Base-by-base conservation (phyloP, 2,797 vertebrate genomes). In the Gymnothorax reevesii region DNA sequence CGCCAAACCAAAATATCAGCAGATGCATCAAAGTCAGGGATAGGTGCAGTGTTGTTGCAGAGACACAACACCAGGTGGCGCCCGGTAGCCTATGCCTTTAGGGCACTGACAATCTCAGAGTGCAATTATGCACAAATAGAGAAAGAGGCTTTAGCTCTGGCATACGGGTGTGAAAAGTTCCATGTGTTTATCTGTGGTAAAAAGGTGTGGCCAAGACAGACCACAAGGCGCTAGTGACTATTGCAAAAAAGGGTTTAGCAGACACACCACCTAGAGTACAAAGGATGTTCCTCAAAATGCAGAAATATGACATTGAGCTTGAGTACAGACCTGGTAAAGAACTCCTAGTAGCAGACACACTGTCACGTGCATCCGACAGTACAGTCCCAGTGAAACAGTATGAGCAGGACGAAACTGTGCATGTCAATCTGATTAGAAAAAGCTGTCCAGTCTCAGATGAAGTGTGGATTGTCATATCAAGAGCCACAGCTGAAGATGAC, bases 91-190 rank as follows among this genome's bases (percentile, higher is more conserved):
- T 86, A 71, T 83, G 85, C 80, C n/a, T 83, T 79, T 17, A 83
- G 79, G 59, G 85, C 85, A 59, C 15, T 83, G 33, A 84, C 66
- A 42, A 20, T n/a, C 9, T 17, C 64, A 8, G 66, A 87, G 25
- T 84, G 82, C 33, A 83, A 77, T 10, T 87, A 87, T 25, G 66
- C 54, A 2, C 82, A 87, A 20, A 87, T 86, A 3, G 85, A 86
- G n/a, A 86, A 86, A 86, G 79, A 86, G 62, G 79, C 85, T 6
- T 64, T 86, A 75, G 86, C 62, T n/a, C 80, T 83, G 22, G 49
- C 60, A 13, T 83, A 86, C 42, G 79, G 42, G 33, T 86, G 86
- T 52, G 52, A 87, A 42, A 87, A 60, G 62, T 87, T 59, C 62
- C 82, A 87, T 77, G 82, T 86, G 42, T 86, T 54, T 60, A 83